Conservation (phyloP, 2,797 vertebrate species). For the Lepilemur septentrionalis region DNA sequence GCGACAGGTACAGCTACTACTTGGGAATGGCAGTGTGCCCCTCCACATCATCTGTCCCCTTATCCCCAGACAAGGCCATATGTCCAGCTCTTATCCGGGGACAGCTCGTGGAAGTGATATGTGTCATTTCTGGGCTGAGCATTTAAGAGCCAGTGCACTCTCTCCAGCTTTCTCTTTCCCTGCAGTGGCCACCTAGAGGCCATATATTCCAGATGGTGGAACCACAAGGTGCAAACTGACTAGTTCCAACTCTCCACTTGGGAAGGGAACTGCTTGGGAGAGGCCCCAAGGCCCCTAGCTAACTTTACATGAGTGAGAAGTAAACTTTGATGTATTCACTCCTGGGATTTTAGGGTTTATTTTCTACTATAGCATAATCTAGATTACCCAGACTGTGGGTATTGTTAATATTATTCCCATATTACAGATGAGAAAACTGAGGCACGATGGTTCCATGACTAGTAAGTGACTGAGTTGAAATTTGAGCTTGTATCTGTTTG, state of each 20-base stretch:
- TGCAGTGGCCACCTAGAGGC: not conserved
- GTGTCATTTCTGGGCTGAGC: not conserved
- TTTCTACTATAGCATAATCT: not conserved
- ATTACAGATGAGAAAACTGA: not conserved
- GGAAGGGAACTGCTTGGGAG: not conserved
- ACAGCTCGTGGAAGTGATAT: not conserved
- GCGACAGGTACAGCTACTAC: not conserved
- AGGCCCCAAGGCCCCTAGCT: not conserved
- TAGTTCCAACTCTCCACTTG: not conserved
- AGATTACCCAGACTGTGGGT: not conserved
- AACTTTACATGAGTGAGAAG: not conserved
- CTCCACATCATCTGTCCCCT: too few species aligned
- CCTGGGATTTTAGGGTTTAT: not conserved
- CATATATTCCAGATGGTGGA: not conserved
- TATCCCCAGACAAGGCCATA: not conserved
- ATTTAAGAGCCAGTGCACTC: not conserved
- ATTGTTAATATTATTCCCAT: not conserved
- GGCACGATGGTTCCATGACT: not conserved
- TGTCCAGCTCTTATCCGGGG: not conserved
- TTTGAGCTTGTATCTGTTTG: not conserved
- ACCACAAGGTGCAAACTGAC: not conserved
- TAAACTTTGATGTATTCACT: not conserved
- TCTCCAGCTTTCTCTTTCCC: not conserved
- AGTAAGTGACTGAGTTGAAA: not conserved
- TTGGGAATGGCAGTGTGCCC: not conserved